Percentiles rank a stretch among this genome's conserved stretches.
These are phyloP conservation scores for Datnioides undecimradiatus DNA, from an alignment of 2,113 vertebrate species.

Conservation along the genomic window DNA sequence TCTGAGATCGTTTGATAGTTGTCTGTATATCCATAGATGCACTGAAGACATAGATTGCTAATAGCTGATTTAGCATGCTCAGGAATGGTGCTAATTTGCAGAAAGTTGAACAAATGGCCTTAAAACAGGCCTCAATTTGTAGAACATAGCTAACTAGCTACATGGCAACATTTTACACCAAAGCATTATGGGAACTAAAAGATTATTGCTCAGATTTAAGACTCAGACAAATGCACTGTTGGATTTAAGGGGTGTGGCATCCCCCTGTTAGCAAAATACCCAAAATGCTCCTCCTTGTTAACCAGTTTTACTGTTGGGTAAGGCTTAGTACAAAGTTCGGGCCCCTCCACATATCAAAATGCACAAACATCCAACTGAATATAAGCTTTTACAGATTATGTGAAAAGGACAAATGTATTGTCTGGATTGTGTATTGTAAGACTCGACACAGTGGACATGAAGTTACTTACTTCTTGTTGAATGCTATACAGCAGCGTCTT, in stretches of 20 bases:
- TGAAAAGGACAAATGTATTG: not conserved
- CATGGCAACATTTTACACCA: not conserved
- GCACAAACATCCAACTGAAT: too few relatives aligned
- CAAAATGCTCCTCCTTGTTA: too few relatives aligned
- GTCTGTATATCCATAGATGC: not conserved
- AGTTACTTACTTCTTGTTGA: conserved; percentile 70
- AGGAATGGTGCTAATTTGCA: not conserved
- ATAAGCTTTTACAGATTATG: too few relatives aligned
- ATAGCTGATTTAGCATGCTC: not conserved
- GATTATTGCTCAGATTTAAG: not conserved
- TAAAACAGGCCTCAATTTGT: not conserved
- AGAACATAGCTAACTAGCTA: not conserved
- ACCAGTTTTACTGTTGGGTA: too few relatives aligned
- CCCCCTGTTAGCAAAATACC: too few relatives aligned
- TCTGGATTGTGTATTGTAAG: not conserved
- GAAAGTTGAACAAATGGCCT: not conserved
- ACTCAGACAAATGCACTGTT: too few relatives aligned
- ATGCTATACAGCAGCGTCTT: conserved; percentile 77
- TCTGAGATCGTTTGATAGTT: not conserved
- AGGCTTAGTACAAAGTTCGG: too few relatives aligned
- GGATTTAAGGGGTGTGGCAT: too few relatives aligned
- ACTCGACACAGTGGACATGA: not conserved
- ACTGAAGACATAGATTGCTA: not conserved
- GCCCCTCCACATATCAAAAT: too few relatives aligned
- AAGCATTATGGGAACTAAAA: conserved; percentile 13